phyloP scores from a whole-genome alignment of 2,113 vertebrate genomes.

The Sylvietta virens region DNA sequence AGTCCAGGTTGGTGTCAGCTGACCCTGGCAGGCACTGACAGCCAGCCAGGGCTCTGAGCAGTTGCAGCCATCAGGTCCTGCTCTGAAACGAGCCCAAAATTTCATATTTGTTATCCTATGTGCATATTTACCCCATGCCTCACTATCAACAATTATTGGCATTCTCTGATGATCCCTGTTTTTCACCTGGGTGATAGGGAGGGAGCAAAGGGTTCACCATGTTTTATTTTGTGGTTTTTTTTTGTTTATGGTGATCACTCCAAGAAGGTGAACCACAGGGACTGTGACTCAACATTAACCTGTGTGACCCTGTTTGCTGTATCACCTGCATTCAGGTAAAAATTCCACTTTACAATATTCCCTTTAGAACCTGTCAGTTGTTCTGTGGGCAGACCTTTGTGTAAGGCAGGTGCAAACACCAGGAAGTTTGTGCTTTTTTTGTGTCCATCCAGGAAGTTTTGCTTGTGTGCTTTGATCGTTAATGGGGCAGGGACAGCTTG shows the following conservation, averaged over 20 bases:
- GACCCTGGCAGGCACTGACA: not conserved
- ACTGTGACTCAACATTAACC: not conserved
- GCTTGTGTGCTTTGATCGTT: not conserved
- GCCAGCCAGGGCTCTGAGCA: not conserved
- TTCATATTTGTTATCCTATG: accelerated
- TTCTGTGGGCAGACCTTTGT: not conserved
- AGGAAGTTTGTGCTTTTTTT: not conserved
- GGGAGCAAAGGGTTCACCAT: not conserved
- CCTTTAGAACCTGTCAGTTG: not conserved
- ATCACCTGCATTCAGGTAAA: not conserved
- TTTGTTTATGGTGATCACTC: not conserved
- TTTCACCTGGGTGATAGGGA: not conserved
- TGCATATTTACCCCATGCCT: not conserved
- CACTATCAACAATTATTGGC: not conserved
- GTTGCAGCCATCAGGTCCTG: not conserved
- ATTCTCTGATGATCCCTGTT: not conserved
- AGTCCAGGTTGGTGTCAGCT: not conserved
- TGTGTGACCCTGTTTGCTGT: not conserved
- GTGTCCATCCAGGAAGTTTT: not conserved
- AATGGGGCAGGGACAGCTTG: not conserved
- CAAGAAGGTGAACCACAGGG: not conserved
- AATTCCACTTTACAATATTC: not conserved
- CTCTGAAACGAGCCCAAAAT: not conserved
- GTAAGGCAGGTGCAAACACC: not conserved
- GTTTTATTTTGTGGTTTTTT: not conserved